phyloP scores from a whole-genome alignment of 2,113 vertebrate species.

The Paramormyrops kingsleyae region DNA sequence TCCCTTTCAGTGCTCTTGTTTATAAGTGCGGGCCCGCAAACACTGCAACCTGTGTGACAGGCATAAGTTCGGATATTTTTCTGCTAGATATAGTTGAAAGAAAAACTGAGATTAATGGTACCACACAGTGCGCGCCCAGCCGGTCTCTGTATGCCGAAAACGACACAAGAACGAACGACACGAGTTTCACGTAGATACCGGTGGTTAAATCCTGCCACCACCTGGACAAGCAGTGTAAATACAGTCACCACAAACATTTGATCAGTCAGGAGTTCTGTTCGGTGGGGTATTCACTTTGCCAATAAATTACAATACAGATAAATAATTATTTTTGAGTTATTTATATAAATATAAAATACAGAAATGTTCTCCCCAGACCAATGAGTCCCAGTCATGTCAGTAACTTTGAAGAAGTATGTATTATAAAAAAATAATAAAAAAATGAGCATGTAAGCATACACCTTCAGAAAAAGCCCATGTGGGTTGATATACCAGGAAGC shows the following conservation, averaged over 20 bases:
- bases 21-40: not conserved
- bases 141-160: not conserved
- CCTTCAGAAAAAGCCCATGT: not conserved
- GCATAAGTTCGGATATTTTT: not conserved
- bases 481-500: not conserved
- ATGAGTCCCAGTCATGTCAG: not conserved
- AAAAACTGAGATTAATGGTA: not conserved
- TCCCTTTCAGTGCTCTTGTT: not conserved
- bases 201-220: slow-evolving; percentile 20
- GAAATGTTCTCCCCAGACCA: not conserved
- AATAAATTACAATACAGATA: not conserved
- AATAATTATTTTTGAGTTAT: not conserved
- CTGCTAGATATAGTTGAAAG: not conserved
- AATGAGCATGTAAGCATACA: not conserved
- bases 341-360: not conserved
- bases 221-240: not conserved
- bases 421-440: no score
- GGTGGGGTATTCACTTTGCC: not conserved
- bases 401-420: not conserved
- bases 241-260: not conserved
- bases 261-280: not conserved
- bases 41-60: not conserved
- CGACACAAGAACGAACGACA: not conserved
- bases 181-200: not conserved
- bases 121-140: not conserved